Base-by-base conservation (phyloP, 1,140 invertebrate species). In the Homalodisca vitripennis region DNA sequence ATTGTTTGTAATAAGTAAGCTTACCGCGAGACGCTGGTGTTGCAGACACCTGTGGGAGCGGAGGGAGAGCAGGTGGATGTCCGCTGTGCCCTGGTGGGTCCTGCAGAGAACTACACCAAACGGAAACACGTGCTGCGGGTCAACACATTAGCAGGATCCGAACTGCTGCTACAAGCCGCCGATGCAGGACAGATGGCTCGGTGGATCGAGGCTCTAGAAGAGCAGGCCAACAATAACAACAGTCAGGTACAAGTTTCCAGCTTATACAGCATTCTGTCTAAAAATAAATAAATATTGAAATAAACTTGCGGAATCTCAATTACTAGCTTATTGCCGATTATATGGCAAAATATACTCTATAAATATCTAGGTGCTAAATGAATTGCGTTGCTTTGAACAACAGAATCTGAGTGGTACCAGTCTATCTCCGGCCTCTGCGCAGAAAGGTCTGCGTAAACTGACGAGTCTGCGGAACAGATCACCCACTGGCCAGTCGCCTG, bases 91-190 rank as follows among this genome's bases (percentile, higher is more conserved):
- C 79, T 82, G 24, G 89, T 92, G n/a, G 86, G 89, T 22, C 84
- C 89, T 17, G 89, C 93, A 1, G 89, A 90, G 69, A 92, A 95
- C 81, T 95, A 95, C 78, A 93, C 92, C 3, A 95, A 95, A 79
- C 82, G 90, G 67, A 94, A 94, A 79, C 88, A 96, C 81, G 93
- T 96, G 24, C 84, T 97, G 31, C 84, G 93, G 13, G 30, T 80
- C 73, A 73, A 79, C 73, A 74, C 80, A 70, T 20, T 79, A 72
- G 78, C 82, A 29, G 84, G 83, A 53, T 87, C 88, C 1, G 89
- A 92, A 78, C 85, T 91, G 69, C 79, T 93, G 24, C 81, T 92
- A 26, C 90, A 92, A 82, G 91, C 92, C 24, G 92, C 94, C 70
- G 89, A 91, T 74, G 83, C 87, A 17, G 85, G 84, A 10, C 88